A percentile compares a stretch with the other conserved stretches of the same genome.
Evolutionary conservation across 1,140 invertebrate species (phyloP).

Genomic region (Cyclargus thomasi): DNA sequence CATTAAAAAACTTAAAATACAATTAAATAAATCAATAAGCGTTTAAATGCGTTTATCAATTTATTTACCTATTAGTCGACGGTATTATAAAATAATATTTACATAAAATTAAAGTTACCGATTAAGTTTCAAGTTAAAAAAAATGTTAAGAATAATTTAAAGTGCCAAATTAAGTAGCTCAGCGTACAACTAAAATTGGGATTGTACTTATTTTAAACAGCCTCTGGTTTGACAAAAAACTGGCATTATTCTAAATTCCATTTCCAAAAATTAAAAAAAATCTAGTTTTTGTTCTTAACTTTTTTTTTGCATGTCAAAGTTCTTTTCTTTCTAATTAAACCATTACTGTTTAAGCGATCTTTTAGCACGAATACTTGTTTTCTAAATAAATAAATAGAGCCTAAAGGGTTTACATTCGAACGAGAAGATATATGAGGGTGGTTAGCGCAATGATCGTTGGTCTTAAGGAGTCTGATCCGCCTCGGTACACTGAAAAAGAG

Average conservation of each 20-base stretch:
- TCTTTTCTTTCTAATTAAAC: conserved; percentile 15
- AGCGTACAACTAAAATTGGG: conserved; percentile 15
- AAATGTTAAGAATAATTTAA: conserved; percentile 19
- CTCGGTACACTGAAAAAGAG: conserved; percentile 46
- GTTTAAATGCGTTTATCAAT: conserved; percentile 36
- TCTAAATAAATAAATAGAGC: conserved; percentile 59
- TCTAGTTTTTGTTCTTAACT: background rate
- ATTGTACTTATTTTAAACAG: conserved; percentile 17
- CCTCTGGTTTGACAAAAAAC: background rate
- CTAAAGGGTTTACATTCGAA: conserved; percentile 44
- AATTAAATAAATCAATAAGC: conserved; percentile 34
- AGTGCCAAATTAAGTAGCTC: conserved; percentile 25
- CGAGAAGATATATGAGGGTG: conserved; percentile 53
- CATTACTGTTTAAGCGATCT: conserved; percentile 15
- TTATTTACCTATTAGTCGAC: conserved; percentile 23
- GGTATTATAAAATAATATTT: conserved; percentile 28
- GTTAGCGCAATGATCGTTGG: conserved; percentile 29
- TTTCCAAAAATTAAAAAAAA: background rate
- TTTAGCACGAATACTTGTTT: conserved; percentile 28
- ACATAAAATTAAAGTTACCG: conserved; percentile 31
- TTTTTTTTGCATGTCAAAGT: background rate
- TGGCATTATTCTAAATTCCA: background rate
- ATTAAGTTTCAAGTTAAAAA: conserved; percentile 27
- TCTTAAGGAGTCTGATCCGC: conserved; percentile 33
- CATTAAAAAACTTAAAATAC: conserved; percentile 45